phyloP scores from a whole-genome alignment of 2,888 invertebrate species.

The Drosophila anomalipes region DNA sequence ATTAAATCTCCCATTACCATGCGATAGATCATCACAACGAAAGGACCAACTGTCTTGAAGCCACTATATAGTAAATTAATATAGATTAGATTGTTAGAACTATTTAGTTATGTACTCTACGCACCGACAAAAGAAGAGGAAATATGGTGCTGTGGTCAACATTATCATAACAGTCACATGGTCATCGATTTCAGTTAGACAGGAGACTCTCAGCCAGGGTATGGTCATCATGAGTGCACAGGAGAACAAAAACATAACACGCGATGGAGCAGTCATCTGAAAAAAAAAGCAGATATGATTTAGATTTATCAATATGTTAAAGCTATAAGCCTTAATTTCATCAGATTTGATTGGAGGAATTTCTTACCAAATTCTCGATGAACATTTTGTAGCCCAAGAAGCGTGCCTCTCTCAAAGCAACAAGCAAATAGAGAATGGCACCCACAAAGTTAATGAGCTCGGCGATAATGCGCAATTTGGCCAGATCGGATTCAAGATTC shows the following conservation, averaged over 20 bases:
- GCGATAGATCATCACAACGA: slow-evolving; percentile 99
- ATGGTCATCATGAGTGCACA: slow-evolving; percentile 94
- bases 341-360: not conserved
- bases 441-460: slow-evolving; percentile 93
- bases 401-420: slow-evolving; percentile 94
- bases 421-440: slow-evolving; percentile 92
- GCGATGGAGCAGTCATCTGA: slow-evolving; percentile 95
- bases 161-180: slow-evolving; percentile 96
- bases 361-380: slow-evolving; percentile 94
- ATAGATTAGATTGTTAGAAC: not conserved
- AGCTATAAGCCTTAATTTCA: not conserved
- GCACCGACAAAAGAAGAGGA: slow-evolving; percentile 98
- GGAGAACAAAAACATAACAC: slow-evolving; percentile 97
- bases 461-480: slow-evolving; percentile 89
- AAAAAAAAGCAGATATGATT: slow-evolving; percentile 29
- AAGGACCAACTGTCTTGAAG: slow-evolving; percentile 98
- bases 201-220: slow-evolving; percentile 93
- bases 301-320: not conserved
- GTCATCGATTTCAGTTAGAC: slow-evolving; percentile 95
- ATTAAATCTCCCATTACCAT: slow-evolving; percentile 99
- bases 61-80: slow-evolving; percentile 88
- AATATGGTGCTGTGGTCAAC: slow-evolving; percentile 98
- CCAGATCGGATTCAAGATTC: slow-evolving; percentile 82
- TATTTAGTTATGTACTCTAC: not conserved
- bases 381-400: slow-evolving; percentile 98